Evolutionary conservation across 2,888 invertebrate genomes (phyloP), one percentile per base, ranked within the genome.

Genomic region (Bellardia bayeri): DNA sequence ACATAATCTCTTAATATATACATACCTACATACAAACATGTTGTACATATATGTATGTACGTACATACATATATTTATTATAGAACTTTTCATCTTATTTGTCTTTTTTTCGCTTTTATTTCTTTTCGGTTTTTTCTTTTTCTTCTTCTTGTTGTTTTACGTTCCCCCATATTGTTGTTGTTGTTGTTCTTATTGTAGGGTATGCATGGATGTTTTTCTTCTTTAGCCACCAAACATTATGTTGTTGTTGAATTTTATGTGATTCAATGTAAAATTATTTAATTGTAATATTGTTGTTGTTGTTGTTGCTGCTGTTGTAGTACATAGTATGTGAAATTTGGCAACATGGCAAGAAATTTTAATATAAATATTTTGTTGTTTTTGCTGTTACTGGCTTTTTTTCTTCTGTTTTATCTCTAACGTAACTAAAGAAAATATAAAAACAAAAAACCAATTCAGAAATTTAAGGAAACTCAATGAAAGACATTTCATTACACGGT

Each of bases 251-350:
- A 37, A 71, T 83, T 63, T 79, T 80, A 75, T 87, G 82, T 87
- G 87, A 87, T 85, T 87, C 87, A 87, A 87, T 87, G 85, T 85
- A 87, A 87, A 85, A 87, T 87, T 85, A 87, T 87, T 87, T 87
- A 87, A 87, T 87, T 87, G 87, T 85, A 85, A 85, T 85, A 87
- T 80, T 40, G 75, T 76, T 83, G 74, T 40, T 42, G 23, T 45
- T 82, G 74, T 40, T 63, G 30, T 69, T 82, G n/a, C n/a, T n/a
- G 76, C 42, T 66, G 72, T 30, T 61, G 49, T 58, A 76, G 69
- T 71, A 78, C 64, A 37, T 71, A 56, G 45, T 56, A 56, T 7
- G 75, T 85, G 87, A 85, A 87, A 80, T 87, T 87, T 85, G 87
- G 85, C 87, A 87, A 87, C 87, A 85, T 64, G 42, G 85, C 69